Base-by-base conservation (phyloP, 2,113 vertebrate genomes). In the Notarius quadriscutis region DNA sequence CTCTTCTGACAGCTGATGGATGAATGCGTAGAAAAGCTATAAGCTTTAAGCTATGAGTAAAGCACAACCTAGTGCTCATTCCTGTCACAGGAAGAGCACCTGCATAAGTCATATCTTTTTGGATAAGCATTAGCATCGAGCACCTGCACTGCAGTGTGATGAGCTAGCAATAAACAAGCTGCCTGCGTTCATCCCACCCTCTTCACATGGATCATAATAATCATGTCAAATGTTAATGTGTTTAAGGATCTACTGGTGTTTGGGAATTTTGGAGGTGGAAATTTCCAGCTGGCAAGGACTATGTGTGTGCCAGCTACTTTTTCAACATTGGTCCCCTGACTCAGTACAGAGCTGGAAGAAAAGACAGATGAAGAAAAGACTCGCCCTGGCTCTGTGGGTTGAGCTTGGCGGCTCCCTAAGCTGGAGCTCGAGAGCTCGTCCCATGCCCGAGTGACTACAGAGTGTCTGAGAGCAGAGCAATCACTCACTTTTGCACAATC, bases 401-500 rank as follows among this genome's bases (percentile, higher is more conserved):
- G 22, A 78, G 81, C 85, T 69, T 86, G 80, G 60, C 71, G 83
- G 69, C 14, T 55, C 53, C 10, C 27, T 20, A 7, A 20, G 63
- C 83, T 58, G 65, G 75, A 82, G 67, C 72, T 67, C 60, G 22
- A 78, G 87, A 53, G 50, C 50, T 77, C 65, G 9, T 71, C 72
- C 80, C 80, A 65, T 50, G 41, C 34, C 69, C 63, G 87, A 53
- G 67, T 83, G n/a, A 83, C 81, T 86, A 55, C 50, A 53, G 83
- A 83, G 78, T 71, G 30, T 86, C 60, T 11, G 60, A 81, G 57
- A 86, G 53, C 34, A 1, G 53, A 60, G 81, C 79, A 69, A 87
- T 85, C 85, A 27, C 74, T 87, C 74, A 84, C 22, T 50, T 48
- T 80, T 62, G 63, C 55, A 89, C 85, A 75, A 48, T 55, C 58